Percentiles rank a stretch among this genome's conserved stretches.
Evolutionary conservation across 2,113 vertebrate genomes (phyloP).

Genomic region (Carlito syrichta): DNA sequence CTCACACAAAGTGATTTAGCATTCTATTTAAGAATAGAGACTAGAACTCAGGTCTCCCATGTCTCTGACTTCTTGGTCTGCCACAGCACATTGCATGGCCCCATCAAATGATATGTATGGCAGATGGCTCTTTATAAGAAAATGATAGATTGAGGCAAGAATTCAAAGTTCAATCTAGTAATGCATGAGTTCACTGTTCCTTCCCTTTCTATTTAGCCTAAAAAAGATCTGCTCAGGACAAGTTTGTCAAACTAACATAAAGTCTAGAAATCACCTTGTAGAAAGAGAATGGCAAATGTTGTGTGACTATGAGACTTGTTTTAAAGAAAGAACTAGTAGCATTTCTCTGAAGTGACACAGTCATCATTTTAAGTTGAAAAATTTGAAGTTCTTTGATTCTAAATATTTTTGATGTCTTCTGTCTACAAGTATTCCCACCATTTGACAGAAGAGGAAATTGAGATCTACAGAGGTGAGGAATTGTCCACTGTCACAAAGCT

Average conservation of each 20-base stretch:
- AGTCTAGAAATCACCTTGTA: neutral
- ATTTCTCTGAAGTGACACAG: neutral
- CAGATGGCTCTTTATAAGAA: neutral
- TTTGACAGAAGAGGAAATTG: conserved; percentile 22
- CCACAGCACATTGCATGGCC: neutral
- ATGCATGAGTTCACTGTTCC: neutral
- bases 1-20: neutral
- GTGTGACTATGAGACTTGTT: neutral
- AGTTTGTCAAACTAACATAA: neutral
- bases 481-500: neutral
- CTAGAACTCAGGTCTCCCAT: neutral
- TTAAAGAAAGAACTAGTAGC: neutral
- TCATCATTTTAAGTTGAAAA: neutral
- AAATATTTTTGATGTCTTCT: conserved; percentile 9
- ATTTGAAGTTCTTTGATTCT: conserved; percentile 9
- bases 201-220: neutral
- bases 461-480: conserved; percentile 15
- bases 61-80: neutral
- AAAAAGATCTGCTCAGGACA: neutral
- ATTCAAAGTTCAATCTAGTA: neutral
- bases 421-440: neutral
- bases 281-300: conserved; percentile 24
- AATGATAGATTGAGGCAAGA: neutral
- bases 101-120: neutral
- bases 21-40: neutral